phyloP scores from a whole-genome alignment of 2,113 vertebrate species.

The Spermophilus dauricus region DNA sequence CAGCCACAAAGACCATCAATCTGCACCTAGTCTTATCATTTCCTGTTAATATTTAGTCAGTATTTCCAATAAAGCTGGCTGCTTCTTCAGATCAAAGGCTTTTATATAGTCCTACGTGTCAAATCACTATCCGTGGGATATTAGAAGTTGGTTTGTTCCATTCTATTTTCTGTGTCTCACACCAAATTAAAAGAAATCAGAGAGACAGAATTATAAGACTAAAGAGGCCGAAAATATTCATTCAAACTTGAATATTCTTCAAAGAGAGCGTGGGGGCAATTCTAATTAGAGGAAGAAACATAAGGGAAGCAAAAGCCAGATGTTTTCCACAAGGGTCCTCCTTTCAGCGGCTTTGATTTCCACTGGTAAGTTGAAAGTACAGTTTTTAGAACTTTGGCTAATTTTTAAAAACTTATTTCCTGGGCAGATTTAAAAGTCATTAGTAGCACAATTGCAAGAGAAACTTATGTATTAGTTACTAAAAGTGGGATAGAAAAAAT shows the following conservation, averaged over 20 bases:
- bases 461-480: not conserved
- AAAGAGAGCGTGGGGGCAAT: not conserved
- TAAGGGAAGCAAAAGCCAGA: slow-evolving; percentile 41
- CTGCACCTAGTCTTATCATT: not conserved
- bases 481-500: not conserved
- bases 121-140: not conserved
- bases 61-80: slow-evolving; percentile 50
- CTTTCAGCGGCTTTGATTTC: slow-evolving; percentile 82
- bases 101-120: not conserved
- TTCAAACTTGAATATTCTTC: slow-evolving; percentile 26
- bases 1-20: not conserved
- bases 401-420: not conserved
- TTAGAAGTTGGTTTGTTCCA: not conserved
- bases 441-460: not conserved
- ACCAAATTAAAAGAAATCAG: slow-evolving; percentile 5
- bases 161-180: not conserved
- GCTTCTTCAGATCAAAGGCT: slow-evolving; percentile 58
- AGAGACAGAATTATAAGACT: slow-evolving; percentile 42
- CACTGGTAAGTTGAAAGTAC: slow-evolving; percentile 84
- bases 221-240: slow-evolving; percentile 12
- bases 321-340: slow-evolving; percentile 80
- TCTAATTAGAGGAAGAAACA: slow-evolving; percentile 22
- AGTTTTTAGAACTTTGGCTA: not conserved
- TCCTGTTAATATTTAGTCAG: slow-evolving; percentile 81
- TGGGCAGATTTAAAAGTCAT: not conserved